These are phyloP conservation scores for Scytalopus superciliaris DNA, from an alignment of 2,113 vertebrate species.

Conservation along the genomic window DNA sequence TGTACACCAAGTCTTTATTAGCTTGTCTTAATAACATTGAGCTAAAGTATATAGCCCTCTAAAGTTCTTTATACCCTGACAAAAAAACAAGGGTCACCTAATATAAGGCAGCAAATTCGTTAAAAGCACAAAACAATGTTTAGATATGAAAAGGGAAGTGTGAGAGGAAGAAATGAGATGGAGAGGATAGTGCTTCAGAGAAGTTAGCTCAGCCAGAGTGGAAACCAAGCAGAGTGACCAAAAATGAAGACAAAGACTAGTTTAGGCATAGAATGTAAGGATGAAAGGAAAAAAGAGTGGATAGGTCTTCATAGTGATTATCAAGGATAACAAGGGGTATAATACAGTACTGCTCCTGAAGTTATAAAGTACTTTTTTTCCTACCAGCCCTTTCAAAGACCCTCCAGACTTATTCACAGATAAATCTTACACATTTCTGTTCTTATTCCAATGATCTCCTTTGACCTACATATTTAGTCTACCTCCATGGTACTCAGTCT, in stretches of 20 bases:
- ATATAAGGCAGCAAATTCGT: not conserved
- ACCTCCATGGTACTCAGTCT: not conserved
- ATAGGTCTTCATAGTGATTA: not conserved
- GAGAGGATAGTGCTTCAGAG: not conserved
- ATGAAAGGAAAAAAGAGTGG: not conserved
- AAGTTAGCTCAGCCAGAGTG: not conserved
- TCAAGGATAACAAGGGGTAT: not conserved
- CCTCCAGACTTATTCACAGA: not conserved
- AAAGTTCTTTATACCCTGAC: not conserved
- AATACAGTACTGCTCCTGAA: not conserved
- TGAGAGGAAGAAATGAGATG: not conserved
- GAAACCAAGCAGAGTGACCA: not conserved
- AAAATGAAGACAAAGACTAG: not conserved
- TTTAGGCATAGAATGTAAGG: not conserved
- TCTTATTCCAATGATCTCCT: not conserved
- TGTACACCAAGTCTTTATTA: not conserved
- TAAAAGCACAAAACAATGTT: not conserved
- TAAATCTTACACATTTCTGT: not conserved
- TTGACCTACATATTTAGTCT: not conserved
- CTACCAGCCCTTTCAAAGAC: not conserved
- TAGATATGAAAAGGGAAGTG: not conserved
- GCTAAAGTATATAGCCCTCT: not conserved
- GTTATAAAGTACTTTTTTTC: not conserved
- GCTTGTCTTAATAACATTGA: not conserved
- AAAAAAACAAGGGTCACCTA: not conserved